Evolutionary conservation across 2,113 vertebrate genomes (phyloP).

Genomic region (Pyrgilauda ruficollis): DNA sequence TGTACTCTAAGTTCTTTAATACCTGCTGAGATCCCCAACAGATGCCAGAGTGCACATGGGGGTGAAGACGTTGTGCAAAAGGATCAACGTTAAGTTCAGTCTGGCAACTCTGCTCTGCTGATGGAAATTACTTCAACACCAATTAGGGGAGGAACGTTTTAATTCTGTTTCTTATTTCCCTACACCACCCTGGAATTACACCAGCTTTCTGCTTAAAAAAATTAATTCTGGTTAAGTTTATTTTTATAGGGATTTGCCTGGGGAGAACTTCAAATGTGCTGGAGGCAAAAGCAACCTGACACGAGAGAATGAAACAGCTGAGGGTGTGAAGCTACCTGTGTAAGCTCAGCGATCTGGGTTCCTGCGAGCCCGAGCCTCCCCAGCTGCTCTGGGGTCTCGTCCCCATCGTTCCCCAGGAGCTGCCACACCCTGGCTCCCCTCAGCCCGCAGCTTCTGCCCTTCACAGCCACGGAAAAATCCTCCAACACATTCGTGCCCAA

Average conservation of each 20-base stretch:
- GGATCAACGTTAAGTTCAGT: neutral
- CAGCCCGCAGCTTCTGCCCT: accelerated
- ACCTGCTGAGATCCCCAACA: neutral
- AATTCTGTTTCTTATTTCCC: neutral
- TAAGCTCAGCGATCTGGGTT: accelerated
- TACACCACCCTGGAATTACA: neutral
- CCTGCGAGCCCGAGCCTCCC: neutral
- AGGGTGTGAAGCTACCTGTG: neutral
- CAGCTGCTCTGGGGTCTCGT: accelerated
- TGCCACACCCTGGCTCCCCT: accelerated
- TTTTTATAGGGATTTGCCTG: neutral
- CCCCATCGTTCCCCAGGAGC: accelerated
- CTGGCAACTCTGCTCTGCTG: neutral
- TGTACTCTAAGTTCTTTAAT: neutral
- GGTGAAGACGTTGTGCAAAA: neutral
- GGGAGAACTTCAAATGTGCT: neutral
- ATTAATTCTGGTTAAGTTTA: neutral
- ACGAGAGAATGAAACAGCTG: accelerated
- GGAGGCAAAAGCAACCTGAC: neutral
- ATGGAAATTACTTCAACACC: neutral
- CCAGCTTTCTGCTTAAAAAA: neutral
- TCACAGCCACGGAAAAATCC: accelerated
- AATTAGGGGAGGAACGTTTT: neutral
- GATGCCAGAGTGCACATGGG: neutral
- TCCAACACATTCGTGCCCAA: accelerated